phyloP scores from a whole-genome alignment of 2,888 invertebrate genomes.

The Nymphalis urticae region DNA sequence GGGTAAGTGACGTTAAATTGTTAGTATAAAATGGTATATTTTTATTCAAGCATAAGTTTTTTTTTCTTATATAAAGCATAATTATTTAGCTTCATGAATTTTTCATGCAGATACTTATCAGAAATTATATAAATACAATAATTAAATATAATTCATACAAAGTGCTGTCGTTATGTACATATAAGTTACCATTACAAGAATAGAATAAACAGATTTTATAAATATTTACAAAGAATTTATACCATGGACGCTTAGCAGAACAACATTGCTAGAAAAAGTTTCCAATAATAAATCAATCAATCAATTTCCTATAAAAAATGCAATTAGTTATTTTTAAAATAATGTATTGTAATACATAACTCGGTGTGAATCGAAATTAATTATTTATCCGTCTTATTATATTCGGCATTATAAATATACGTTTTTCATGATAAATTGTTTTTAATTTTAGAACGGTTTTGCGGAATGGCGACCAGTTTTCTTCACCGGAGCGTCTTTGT shows the following conservation, averaged over 20 bases:
- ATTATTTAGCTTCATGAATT: constrained; percentile 9
- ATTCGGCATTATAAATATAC: background rate
- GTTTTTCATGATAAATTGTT: background rate
- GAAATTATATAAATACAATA: constrained; percentile 22
- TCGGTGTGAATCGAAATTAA: background rate
- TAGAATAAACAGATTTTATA: background rate
- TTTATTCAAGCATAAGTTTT: background rate
- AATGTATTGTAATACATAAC: background rate
- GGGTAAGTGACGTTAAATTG: constrained; percentile 62
- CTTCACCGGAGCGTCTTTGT: constrained; percentile 86
- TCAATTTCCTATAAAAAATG: background rate
- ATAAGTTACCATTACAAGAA: background rate
- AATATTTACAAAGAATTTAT: constrained; percentile 9
- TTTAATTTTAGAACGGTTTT: constrained; percentile 85
- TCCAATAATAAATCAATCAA: constrained; percentile 8
- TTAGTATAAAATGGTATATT: background rate
- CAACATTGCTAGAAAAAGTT: background rate
- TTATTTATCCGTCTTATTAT: background rate
- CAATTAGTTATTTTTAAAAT: background rate
- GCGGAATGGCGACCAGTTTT: constrained; percentile 88
- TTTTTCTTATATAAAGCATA: background rate
- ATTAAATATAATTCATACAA: constrained; percentile 17
- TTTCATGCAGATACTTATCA: constrained; percentile 11
- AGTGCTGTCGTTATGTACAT: background rate
- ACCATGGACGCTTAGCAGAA: background rate